Evolutionary conservation across 2,113 vertebrate species (phyloP), one percentile per base, ranked within the genome.

Genomic region (Crotalus tigris): DNA sequence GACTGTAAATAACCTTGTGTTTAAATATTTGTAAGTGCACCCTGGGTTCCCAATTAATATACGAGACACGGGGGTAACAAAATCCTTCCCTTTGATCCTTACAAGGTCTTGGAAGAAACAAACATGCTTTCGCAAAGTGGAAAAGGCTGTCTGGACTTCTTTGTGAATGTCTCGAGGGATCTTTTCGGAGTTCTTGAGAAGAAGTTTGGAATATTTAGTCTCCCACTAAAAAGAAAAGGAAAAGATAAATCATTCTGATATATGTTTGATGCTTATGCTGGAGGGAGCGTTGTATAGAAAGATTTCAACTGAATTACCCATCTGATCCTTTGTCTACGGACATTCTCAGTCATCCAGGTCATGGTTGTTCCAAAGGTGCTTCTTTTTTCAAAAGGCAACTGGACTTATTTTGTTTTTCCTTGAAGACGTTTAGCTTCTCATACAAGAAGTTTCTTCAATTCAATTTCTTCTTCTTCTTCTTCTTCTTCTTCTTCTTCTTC

Each of bases 21-120:
- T 98, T 96, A 99, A 98, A 94, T 99, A 99, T 93, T 98, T 98
- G 94, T 99, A 99, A 91, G 99, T 99, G 95, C 97, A 98, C 88
- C 99, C 99, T 0, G 98, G 98, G 91, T 98, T 97, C 64, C 99
- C 99, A 89, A 99, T 97, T 93, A 99, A 98, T 93, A 98, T 97
- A 46, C 99, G 98, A 3, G 98, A 99, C 61, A 99, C 98, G 0
- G 98, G 97, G 0, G 99, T 99, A 96, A 99, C 97, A 33, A 99
- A 96, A 89, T 99, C 99, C 93, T 98, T 98, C 92, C 98, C 99
- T 90, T 99, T 98, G 94, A 99, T 97, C 39, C 98, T 98, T 4
- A 99, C 98, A 95, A 99, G 97, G 95, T 99, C 99, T 95, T 97
- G 98, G 94, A 99, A 98, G 87, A 99, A 98, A 96, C 98, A 99